These are phyloP conservation scores for Phoebastria nigripes DNA, from an alignment of 2,797 vertebrate species.

Conservation along the genomic window DNA sequence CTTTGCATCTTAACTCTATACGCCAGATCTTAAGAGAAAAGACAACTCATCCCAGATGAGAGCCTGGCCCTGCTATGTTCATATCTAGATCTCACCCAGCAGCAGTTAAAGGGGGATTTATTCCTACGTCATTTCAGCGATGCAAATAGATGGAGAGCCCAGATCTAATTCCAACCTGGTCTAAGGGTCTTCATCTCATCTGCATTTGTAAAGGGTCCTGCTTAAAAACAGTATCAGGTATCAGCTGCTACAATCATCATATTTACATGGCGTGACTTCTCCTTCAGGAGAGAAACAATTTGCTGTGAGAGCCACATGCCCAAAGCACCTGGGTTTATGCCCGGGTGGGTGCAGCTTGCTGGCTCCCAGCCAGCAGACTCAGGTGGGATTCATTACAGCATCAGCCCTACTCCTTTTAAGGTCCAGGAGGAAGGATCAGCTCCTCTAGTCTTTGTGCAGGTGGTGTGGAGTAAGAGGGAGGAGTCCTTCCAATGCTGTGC, in stretches of 20 bases:
- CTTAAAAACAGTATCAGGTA: neutral
- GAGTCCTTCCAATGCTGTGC: neutral
- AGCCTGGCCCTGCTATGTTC: neutral
- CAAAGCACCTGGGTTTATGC: neutral
- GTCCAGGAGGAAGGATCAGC: neutral
- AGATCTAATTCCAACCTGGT: neutral
- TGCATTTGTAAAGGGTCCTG: neutral
- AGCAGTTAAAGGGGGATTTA: neutral
- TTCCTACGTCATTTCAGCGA: fast-evolving
- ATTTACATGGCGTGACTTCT: neutral
- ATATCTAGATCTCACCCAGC: neutral
- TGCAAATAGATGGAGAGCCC: neutral
- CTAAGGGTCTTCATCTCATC: neutral
- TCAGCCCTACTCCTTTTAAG: fast-evolving
- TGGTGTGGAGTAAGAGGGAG: neutral
- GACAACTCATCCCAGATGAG: neutral
- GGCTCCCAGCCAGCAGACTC: neutral
- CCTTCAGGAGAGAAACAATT: neutral
- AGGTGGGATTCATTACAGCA: neutral
- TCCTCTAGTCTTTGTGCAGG: neutral
- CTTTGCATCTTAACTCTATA: neutral
- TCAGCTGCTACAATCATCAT: neutral
- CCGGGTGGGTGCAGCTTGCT: neutral
- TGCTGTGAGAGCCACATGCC: neutral
- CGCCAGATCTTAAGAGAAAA: neutral